phyloP scores from a whole-genome alignment of 1,140 invertebrate genomes.

The Calephelis nemesis region DNA sequence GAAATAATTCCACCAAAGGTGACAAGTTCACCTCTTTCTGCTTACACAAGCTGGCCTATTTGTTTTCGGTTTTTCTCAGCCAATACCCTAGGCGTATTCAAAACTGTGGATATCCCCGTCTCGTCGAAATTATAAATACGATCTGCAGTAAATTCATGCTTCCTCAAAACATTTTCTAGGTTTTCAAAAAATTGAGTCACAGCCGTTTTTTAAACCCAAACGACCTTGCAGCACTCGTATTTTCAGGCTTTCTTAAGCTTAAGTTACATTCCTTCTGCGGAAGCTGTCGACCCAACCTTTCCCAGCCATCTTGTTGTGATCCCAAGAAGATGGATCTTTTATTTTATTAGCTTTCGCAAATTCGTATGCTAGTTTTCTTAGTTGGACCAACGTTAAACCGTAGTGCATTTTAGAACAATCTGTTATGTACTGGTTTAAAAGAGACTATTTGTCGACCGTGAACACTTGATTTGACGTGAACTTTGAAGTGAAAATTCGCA shows the following conservation, averaged over 20 bases:
- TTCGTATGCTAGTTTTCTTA: slow-evolving; percentile 50
- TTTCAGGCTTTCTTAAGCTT: slow-evolving; percentile 60
- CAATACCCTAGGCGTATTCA: slow-evolving; percentile 45
- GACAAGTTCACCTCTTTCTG: slow-evolving; percentile 54
- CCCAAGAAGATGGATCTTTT: slow-evolving; percentile 35
- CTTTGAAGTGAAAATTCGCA: too few relatives aligned
- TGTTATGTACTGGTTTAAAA: too few relatives aligned
- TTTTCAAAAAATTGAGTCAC: slow-evolving; percentile 41
- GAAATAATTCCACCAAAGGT: slow-evolving; percentile 53
- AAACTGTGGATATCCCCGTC: slow-evolving; percentile 63
- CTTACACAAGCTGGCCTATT: slow-evolving; percentile 18
- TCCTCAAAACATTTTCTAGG: slow-evolving; percentile 22
- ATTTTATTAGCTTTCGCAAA: slow-evolving; percentile 44
- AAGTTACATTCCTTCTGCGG: slow-evolving; percentile 37
- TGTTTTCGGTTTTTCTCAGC: slow-evolving; percentile 29
- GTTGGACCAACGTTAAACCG: slow-evolving; percentile 42
- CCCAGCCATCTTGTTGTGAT: slow-evolving; percentile 36
- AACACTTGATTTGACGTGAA: too few relatives aligned
- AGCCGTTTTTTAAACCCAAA: slow-evolving; percentile 56
- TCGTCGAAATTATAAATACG: slow-evolving; percentile 75
- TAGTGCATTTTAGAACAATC: slow-evolving; percentile 44
- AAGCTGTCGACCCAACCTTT: slow-evolving; percentile 32
- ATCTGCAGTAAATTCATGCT: slow-evolving; percentile 47
- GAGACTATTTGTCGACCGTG: too few relatives aligned
- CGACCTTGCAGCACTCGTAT: slow-evolving; percentile 58